phyloP scores from a whole-genome alignment of 2,797 vertebrate genomes.

The Leptatherina wallacei region DNA sequence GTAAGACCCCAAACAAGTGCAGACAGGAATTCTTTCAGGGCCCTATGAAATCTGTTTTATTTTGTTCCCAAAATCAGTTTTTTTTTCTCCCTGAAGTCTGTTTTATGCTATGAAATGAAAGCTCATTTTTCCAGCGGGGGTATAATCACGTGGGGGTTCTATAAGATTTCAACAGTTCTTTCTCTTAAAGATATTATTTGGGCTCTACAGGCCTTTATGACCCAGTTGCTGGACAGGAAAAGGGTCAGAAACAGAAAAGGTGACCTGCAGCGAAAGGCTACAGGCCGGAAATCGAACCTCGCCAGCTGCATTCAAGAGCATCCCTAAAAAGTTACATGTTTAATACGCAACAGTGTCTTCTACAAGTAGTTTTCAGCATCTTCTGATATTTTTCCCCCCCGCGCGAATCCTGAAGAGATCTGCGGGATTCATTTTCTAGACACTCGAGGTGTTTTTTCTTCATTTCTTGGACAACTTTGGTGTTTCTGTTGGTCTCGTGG shows the following conservation, averaged over 20 bases:
- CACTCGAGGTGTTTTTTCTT: background rate
- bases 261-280: background rate
- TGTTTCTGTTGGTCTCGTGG: background rate
- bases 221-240: too few species aligned
- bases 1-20: slow-evolving; percentile 75
- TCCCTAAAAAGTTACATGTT: too few species aligned
- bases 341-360: too few species aligned
- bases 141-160: background rate
- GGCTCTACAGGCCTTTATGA: background rate
- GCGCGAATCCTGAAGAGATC: too few species aligned
- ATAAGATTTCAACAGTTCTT: background rate
- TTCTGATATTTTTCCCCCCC: too few species aligned
- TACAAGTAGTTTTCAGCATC: too few species aligned
- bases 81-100: too few species aligned
- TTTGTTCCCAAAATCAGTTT: too few species aligned
- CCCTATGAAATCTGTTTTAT: too few species aligned
- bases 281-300: background rate
- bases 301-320: too few species aligned
- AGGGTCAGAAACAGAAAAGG: background rate
- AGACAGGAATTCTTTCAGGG: background rate
- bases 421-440: background rate
- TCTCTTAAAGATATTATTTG: background rate
- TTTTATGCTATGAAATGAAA: background rate
- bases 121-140: too few species aligned
- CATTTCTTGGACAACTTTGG: background rate